Conservation (phyloP, 2,113 vertebrate species). For the Oncorhynchus masou region DNA sequence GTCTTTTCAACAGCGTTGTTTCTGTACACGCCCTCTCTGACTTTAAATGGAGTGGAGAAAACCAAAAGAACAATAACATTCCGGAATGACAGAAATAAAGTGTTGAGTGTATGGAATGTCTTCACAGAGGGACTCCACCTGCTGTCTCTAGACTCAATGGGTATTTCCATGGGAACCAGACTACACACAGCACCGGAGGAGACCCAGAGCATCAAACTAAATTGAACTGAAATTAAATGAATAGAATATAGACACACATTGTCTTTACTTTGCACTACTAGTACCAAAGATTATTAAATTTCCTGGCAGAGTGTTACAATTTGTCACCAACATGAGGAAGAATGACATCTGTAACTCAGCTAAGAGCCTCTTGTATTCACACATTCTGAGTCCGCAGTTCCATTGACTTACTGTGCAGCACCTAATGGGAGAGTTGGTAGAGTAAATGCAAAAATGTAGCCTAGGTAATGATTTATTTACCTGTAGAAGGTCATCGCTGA, state of each 20-base stretch:
- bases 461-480: slow-evolving; percentile 72
- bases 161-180: slow-evolving; percentile 4
- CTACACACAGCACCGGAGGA: background rate
- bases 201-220: background rate
- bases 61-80: slow-evolving; percentile 29
- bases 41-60: slow-evolving; percentile 18
- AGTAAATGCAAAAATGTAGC: background rate
- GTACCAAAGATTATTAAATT: too few species aligned
- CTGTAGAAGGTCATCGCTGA: slow-evolving; percentile 96
- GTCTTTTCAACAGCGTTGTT: background rate
- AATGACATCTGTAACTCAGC: background rate
- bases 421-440: background rate
- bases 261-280: too few species aligned
- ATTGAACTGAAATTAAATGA: background rate
- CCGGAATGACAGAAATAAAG: slow-evolving; percentile 19
- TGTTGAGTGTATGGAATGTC: slow-evolving; percentile 40
- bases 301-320: too few species aligned
- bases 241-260: too few species aligned
- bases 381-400: background rate
- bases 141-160: slow-evolving; percentile 13
- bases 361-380: background rate
- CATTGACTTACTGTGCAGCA: background rate
- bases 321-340: background rate
- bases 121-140: slow-evolving; percentile 50
- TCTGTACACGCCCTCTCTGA: background rate